Evolutionary conservation across 2,888 invertebrate genomes (phyloP).

Genomic region (Melikaiella ostensackeni): DNA sequence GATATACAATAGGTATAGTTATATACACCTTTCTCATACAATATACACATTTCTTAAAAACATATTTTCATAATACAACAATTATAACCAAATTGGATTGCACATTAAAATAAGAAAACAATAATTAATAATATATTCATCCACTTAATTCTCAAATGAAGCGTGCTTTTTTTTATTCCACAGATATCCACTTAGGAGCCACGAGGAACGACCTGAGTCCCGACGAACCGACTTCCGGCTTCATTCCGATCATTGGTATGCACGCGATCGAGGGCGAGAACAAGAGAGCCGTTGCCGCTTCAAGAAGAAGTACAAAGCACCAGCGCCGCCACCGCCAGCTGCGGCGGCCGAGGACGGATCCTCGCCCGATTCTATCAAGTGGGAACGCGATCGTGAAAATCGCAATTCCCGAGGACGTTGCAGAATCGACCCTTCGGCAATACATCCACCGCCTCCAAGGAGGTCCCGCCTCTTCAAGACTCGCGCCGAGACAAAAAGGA

Average conservation of each 20-base stretch:
- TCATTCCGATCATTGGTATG: conserved; percentile 74
- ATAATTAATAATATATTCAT: not conserved
- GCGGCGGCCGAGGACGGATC: conserved; percentile 76
- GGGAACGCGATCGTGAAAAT: conserved; percentile 75
- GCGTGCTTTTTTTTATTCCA: not conserved
- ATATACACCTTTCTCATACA: too few relatives aligned
- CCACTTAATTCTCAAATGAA: not conserved
- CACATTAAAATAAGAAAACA: too few relatives aligned
- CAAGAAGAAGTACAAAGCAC: conserved; percentile 89
- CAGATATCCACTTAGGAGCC: not conserved
- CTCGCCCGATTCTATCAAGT: conserved; percentile 80
- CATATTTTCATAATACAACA: too few relatives aligned
- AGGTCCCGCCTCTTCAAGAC: conserved; percentile 86
- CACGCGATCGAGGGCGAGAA: conserved; percentile 77
- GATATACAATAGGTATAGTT: too few relatives aligned
- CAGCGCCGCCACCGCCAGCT: conserved; percentile 81
- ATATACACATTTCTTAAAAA: too few relatives aligned
- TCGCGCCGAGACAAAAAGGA: conserved; percentile 84
- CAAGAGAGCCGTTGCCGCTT: conserved; percentile 78
- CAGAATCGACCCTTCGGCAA: conserved; percentile 59
- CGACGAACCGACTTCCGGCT: conserved; percentile 37
- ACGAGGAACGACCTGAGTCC: not conserved
- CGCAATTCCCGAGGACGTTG: conserved; percentile 76
- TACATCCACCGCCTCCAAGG: conserved; percentile 74
- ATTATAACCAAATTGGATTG: too few relatives aligned